A percentile compares a stretch with the other conserved stretches of the same genome.
Conservation (phyloP, 2,797 vertebrate species). For the Sebastes minor region DNA sequence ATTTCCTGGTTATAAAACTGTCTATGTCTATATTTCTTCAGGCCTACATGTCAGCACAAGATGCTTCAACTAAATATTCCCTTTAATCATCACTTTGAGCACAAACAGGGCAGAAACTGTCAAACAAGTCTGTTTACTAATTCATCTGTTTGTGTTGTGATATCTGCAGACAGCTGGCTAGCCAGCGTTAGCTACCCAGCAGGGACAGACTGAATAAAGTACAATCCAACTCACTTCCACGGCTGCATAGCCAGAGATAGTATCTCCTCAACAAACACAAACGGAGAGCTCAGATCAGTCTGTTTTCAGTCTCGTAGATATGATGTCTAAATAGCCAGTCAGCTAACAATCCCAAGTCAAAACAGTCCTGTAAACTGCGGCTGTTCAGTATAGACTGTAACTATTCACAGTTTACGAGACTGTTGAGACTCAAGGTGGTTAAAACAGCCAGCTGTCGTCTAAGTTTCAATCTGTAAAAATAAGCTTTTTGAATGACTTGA, state of each 20-base stretch:
- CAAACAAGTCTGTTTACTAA: not conserved
- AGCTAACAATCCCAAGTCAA: not conserved
- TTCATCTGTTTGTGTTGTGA: not conserved
- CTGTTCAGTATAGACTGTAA: not conserved
- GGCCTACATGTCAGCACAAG: not conserved
- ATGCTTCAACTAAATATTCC: not conserved
- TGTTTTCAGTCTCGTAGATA: not conserved
- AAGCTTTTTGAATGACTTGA: not conserved
- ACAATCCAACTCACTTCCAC: not conserved
- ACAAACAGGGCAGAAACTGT: not conserved
- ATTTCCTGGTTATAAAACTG: not conserved
- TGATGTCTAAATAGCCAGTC: not conserved
- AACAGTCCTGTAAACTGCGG: not conserved
- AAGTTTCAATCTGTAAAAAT: not conserved
- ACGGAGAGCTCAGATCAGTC: not conserved
- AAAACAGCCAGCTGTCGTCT: not conserved
- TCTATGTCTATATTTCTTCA: not conserved
- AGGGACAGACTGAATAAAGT: not conserved
- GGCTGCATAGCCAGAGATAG: not conserved
- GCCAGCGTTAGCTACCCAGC: not conserved
- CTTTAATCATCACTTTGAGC: not conserved
- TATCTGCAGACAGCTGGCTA: not conserved
- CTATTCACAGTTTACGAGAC: not conserved
- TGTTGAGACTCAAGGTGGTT: rapidly evolving
- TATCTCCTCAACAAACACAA: not conserved